These are phyloP conservation scores for Dryococelus australis DNA, from an alignment of 2,888 invertebrate species.

Conservation along the genomic window DNA sequence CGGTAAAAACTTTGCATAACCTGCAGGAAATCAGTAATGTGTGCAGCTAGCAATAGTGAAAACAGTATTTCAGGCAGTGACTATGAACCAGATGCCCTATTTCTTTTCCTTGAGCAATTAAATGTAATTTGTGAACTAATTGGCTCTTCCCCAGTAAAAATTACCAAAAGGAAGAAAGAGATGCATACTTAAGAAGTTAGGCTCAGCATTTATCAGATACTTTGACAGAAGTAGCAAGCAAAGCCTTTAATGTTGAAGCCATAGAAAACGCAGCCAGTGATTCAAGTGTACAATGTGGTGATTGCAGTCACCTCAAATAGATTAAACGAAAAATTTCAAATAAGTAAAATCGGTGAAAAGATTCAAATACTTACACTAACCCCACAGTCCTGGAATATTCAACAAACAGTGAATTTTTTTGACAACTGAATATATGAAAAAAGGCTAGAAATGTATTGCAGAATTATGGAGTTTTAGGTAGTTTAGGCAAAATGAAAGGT, in stretches of 20 bases:
- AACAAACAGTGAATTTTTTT: background rate
- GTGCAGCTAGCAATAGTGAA: background rate
- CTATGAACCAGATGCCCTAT: too few species aligned
- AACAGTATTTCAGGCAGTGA: too few species aligned
- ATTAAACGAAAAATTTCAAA: background rate
- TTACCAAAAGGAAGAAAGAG: background rate
- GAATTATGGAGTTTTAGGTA: background rate
- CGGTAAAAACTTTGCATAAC: conserved; percentile 8
- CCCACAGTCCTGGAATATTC: background rate
- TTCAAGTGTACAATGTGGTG: background rate
- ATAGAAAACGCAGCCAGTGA: background rate
- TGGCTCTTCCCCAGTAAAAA: background rate
- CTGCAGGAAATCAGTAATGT: conserved; percentile 23
- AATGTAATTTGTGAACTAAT: background rate
- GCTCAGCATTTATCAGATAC: background rate
- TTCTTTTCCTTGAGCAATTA: background rate
- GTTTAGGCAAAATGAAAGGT: background rate
- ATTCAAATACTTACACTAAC: background rate
- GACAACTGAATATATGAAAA: background rate
- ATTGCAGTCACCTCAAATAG: background rate
- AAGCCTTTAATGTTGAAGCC: background rate
- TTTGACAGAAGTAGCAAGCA: background rate
- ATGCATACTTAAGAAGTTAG: background rate
- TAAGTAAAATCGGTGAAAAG: background rate
- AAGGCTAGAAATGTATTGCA: background rate